A percentile compares a stretch with the other conserved stretches of the same genome.
Conservation (phyloP, 2,888 invertebrate species). For the Tridacna gigas region DNA sequence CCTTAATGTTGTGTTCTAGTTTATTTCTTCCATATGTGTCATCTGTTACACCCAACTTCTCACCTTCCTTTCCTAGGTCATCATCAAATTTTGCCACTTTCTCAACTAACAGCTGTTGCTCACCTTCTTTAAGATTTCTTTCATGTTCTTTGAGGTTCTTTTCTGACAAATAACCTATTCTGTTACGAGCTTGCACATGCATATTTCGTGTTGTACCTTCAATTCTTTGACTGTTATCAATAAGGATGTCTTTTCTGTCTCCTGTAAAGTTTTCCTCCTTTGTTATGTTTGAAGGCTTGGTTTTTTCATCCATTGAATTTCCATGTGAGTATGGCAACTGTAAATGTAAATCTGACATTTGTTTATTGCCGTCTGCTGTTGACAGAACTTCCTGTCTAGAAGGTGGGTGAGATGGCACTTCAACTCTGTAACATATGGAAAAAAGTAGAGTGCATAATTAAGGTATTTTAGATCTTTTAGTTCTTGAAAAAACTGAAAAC, state of each 20-base stretch:
- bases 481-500: too few relatives aligned
- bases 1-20: background rate
- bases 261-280: background rate
- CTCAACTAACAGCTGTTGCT: background rate
- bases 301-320: background rate
- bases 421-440: constrained; percentile 38
- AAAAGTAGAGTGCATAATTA: too few relatives aligned
- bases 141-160: constrained; percentile 43
- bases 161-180: constrained; percentile 34
- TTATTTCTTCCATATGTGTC: background rate
- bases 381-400: constrained; percentile 51
- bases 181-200: constrained; percentile 9
- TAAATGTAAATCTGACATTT: constrained; percentile 8
- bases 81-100: background rate
- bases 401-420: constrained; percentile 37
- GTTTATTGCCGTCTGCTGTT: constrained; percentile 15
- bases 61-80: background rate
- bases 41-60: background rate
- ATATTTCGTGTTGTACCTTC: background rate
- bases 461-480: too few relatives aligned
- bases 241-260: background rate
- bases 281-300: background rate
- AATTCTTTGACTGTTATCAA: background rate
- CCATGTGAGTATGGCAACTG: background rate
- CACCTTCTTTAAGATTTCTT: constrained; percentile 19